A percentile compares a stretch with the other conserved stretches of the same genome.
Conservation (phyloP, 2,888 invertebrate genomes). For the Scaeva pyrastri region DNA sequence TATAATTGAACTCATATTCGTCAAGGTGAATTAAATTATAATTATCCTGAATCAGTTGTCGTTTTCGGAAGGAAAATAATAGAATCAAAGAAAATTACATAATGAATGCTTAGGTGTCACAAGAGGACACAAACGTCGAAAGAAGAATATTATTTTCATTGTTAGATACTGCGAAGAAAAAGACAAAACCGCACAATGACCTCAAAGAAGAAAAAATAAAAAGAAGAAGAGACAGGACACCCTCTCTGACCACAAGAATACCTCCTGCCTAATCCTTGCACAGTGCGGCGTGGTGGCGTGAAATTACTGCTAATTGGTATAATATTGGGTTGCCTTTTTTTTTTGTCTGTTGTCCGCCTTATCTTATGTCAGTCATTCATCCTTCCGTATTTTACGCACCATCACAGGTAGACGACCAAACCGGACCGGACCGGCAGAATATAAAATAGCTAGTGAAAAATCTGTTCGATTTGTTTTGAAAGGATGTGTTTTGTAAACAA, state of each 20-base stretch:
- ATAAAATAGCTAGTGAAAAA: too few species aligned
- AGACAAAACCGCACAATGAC: constrained; percentile 67
- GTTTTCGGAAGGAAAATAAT: constrained; percentile 7
- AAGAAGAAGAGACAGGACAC: too few species aligned
- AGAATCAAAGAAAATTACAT: constrained; percentile 18
- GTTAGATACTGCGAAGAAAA: constrained; percentile 6
- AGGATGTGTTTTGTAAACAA: constrained; percentile 73
- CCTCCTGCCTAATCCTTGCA: constrained; percentile 49
- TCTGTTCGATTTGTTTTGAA: constrained; percentile 22
- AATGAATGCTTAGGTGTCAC: constrained; percentile 40
- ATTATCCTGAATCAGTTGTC: constrained; percentile 2
- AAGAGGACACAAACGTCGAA: constrained; percentile 14
- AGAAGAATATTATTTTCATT: constrained; percentile 29
- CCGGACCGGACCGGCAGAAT: constrained; percentile 21
- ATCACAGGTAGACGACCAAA: constrained; percentile 48
- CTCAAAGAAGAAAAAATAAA: constrained; percentile 33
- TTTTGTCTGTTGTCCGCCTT: constrained; percentile 2
- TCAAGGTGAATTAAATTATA: constrained; percentile 28
- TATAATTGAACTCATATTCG: constrained; percentile 20
- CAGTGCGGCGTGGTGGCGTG: too few species aligned
- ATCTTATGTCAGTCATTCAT: background rate
- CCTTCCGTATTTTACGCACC: constrained; percentile 28
- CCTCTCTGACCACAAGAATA: constrained; percentile 60
- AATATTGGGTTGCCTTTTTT: constrained; percentile 33
- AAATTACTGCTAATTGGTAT: constrained; percentile 72